phyloP scores from a whole-genome alignment of 2,113 vertebrate genomes.

The Carollia perspicillata region DNA sequence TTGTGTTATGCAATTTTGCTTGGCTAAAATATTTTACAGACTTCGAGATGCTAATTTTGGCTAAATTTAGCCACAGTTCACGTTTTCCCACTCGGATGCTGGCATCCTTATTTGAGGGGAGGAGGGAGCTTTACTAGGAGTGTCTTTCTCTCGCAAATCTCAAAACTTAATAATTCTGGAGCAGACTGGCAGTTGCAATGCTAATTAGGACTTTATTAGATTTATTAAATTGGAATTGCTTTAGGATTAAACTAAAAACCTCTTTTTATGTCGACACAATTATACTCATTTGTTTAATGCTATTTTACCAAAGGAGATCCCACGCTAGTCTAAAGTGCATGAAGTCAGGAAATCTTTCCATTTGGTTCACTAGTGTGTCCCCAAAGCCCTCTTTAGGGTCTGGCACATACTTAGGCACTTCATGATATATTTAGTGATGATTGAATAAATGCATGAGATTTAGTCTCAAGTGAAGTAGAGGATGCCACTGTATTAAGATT shows the following conservation, averaged over 20 bases:
- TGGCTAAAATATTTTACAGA: conserved; percentile 66
- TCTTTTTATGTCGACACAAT: neutral
- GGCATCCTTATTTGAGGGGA: neutral
- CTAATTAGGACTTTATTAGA: conserved; percentile 18
- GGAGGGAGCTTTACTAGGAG: neutral
- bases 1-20: conserved; percentile 66
- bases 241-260: conserved; percentile 14
- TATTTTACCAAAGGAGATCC: neutral
- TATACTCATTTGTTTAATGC: neutral
- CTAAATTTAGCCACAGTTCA: conserved; percentile 45
- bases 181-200: conserved; percentile 3
- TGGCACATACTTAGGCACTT: neutral
- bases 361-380: neutral
- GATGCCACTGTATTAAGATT: neutral
- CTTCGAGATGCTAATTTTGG: conserved; percentile 53
- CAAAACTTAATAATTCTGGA: conserved; percentile 48
- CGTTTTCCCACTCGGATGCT: neutral
- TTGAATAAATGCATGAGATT: neutral
- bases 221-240: conserved; percentile 7
- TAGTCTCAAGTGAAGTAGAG: conserved; percentile 32
- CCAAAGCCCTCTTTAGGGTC: neutral
- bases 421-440: neutral
- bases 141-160: neutral
- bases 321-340: neutral
- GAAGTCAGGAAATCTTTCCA: neutral